These are phyloP conservation scores for Pachydiplax longipennis DNA, from an alignment of 2,888 invertebrate genomes.

Conservation along the genomic window DNA sequence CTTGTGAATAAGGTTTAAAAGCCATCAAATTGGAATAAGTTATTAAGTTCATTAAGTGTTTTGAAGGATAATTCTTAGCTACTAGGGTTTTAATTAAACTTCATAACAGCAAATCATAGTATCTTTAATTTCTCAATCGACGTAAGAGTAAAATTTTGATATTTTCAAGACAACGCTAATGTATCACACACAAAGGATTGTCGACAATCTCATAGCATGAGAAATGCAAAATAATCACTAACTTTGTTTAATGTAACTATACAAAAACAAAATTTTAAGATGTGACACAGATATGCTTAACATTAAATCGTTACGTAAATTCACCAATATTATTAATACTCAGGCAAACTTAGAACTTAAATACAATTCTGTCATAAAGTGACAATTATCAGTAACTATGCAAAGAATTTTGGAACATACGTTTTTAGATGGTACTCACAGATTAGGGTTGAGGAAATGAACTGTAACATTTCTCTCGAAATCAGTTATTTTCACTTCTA, in stretches of 20 bases:
- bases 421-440: conserved; percentile 67
- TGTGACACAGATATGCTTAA: neutral
- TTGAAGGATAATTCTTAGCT: too few relatives aligned
- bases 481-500: conserved; percentile 77
- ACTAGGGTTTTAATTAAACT: too few relatives aligned
- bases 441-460: conserved; percentile 86
- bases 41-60: too few relatives aligned
- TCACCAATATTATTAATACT: neutral
- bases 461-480: conserved; percentile 84
- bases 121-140: too few relatives aligned
- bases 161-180: too few relatives aligned
- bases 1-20: neutral
- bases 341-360: too few relatives aligned
- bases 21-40: too few relatives aligned
- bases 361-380: too few relatives aligned
- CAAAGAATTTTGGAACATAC: neutral
- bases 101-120: too few relatives aligned
- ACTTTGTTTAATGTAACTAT: neutral
- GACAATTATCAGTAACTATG: neutral
- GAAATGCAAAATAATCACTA: neutral
- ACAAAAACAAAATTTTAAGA: neutral
- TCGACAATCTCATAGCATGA: too few relatives aligned
- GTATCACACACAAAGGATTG: too few relatives aligned
- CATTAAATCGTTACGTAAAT: neutral
- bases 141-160: too few relatives aligned